Evolutionary conservation across 2,797 vertebrate species (phyloP).

Genomic region (Thamnophis elegans): DNA sequence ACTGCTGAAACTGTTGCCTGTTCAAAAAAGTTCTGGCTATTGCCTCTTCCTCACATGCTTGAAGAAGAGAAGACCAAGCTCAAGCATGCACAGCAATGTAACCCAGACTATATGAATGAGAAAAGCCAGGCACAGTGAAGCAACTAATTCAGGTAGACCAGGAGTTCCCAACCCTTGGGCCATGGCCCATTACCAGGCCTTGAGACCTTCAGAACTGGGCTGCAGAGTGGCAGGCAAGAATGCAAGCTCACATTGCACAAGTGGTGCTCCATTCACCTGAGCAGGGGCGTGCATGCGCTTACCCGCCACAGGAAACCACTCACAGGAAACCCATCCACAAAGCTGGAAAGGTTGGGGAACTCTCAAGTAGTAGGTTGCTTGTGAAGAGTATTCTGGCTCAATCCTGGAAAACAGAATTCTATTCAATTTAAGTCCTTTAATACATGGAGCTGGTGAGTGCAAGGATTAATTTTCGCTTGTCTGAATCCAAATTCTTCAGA

Average conservation of each 20-base stretch:
- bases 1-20: constrained; percentile 24
- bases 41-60: constrained; percentile 36
- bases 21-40: constrained; percentile 35
- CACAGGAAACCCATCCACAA: background rate
- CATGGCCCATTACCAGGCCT: background rate
- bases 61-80: background rate
- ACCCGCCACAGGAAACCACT: no score
- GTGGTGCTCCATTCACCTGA: background rate
- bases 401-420: background rate
- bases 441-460: background rate
- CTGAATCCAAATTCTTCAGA: background rate
- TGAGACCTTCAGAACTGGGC: background rate
- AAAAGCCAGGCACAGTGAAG: background rate
- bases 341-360: background rate
- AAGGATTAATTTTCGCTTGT: background rate
- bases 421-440: background rate
- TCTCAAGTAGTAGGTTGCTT: background rate
- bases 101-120: background rate
- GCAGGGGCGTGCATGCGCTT: background rate
- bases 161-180: background rate
- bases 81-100: background rate
- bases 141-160: background rate
- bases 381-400: background rate
- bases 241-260: background rate
- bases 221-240: background rate